Evolutionary conservation across 1,140 invertebrate species (phyloP).

Genomic region (Leptopilina clavipes): DNA sequence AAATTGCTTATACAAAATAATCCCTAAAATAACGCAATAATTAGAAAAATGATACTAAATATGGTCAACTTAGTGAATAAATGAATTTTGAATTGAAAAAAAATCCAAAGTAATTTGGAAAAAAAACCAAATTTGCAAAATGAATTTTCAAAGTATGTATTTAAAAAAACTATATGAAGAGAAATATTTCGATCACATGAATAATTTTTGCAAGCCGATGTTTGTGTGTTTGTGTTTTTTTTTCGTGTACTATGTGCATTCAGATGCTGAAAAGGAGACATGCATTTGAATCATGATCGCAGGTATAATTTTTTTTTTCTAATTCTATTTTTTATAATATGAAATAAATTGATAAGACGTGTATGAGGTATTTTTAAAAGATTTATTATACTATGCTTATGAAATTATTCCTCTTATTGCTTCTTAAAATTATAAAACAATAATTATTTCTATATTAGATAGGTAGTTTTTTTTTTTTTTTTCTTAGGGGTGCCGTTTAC

Average conservation of each 20-base stretch:
- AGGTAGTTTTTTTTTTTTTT: background rate
- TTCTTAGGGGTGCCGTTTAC: constrained; percentile 57
- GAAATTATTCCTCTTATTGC: constrained; percentile 72
- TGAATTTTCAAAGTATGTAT: too few species aligned
- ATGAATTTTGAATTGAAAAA: background rate
- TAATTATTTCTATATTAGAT: constrained; percentile 45
- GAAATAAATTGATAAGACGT: constrained; percentile 70
- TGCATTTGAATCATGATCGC: constrained; percentile 33
- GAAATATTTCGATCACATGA: constrained; percentile 45
- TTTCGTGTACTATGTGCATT: too few species aligned
- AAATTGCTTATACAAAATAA: background rate
- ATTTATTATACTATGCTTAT: constrained; percentile 66
- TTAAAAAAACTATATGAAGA: too few species aligned
- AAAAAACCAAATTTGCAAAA: constrained; percentile 36
- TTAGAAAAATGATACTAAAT: background rate
- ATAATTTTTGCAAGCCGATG: constrained; percentile 37
- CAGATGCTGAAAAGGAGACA: constrained; percentile 39
- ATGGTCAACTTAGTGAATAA: too few species aligned
- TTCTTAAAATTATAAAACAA: constrained; percentile 70
- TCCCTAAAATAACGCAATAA: background rate
- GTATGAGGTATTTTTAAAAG: constrained; percentile 68
- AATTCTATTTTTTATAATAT: constrained; percentile 42
- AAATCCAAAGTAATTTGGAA: background rate
- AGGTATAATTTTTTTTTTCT: background rate
- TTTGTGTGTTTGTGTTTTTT: too few species aligned